Base-by-base conservation (phyloP, 2,113 vertebrate species). In the Spermophilus dauricus region DNA sequence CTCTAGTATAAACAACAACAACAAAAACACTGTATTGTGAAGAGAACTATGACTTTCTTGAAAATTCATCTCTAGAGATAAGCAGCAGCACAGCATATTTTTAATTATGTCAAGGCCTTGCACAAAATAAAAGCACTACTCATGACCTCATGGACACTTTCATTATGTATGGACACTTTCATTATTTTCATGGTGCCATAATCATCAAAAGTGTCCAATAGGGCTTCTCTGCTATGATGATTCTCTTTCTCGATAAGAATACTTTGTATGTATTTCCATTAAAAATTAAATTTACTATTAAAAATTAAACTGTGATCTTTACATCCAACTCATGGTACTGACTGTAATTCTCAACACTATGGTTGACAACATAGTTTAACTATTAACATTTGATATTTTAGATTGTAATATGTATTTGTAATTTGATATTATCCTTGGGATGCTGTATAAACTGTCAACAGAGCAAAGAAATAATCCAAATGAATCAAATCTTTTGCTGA, bases 401-500 rank as follows among this genome's bases (percentile, higher is more conserved):
- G 58, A 97, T 96, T 65, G 94, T 89, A 84, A 72, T 65, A 88
- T 51, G 30, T 93, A 96, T 94, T 0, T 5, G 7, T 34, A 63
- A 70, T 80, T 94, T 87, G 91, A 96, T 97, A 96, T 97, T 97
- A 87, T 83, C 22, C 88, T 98, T 96, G 81, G 2, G 94, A 97
- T 92, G 63, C 53, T 83, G 32, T 89, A 90, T 24, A 97, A 37
- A n/a, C 81, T 94, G 91, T 97, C 97, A 97, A 96, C 70, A 97
- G 89, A 97, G 92, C n/a, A 96, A 96, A 90, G 84, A 94, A 97
- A 96, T 86, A 95, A 45, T 78, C 80, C 90, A 97, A 63, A 97
- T 96, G 93, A 97, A 96, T 97, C 94, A 97, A 97, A 85, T 97
- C 89, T 96, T 97, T 91, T 97, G 37, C 95, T 93, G 94, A 91